phyloP scores from a whole-genome alignment of 2,797 vertebrate species.

The Enteromius unitaeniatus region DNA sequence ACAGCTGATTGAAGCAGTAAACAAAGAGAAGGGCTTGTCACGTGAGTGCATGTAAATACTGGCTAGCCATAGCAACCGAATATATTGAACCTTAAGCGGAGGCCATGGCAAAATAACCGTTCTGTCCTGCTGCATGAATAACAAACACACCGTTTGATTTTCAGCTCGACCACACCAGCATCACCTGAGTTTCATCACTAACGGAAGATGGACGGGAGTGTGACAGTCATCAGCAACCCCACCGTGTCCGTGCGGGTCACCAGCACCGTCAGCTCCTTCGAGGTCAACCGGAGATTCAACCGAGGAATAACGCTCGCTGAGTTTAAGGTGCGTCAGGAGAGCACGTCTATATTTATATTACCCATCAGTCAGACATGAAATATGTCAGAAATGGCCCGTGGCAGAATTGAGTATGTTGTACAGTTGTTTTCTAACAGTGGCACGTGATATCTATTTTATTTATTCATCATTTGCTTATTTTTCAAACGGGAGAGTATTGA shows the following conservation, averaged over 20 bases:
- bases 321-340: conserved; percentile 81
- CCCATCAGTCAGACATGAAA: background rate
- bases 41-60: conserved; percentile 31
- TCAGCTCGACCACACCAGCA: background rate
- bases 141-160: background rate
- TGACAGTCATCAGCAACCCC: conserved; percentile 77
- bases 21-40: conserved; percentile 12
- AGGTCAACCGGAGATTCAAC: conserved; percentile 79
- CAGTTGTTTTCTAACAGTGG: background rate
- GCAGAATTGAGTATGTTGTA: too few species aligned
- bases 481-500: too few species aligned
- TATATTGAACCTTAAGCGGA: background rate
- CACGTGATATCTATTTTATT: background rate
- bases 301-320: conserved; percentile 85
- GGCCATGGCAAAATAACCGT: background rate
- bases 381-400: too few species aligned
- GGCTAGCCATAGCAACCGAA: conserved; percentile 23
- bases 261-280: conserved; percentile 82
- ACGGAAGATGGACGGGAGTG: conserved; percentile 76
- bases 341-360: background rate
- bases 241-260: conserved; percentile 83
- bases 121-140: background rate
- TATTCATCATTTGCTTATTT: background rate
- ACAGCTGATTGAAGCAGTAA: background rate
- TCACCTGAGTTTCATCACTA: background rate